phyloP scores from a whole-genome alignment of 2,113 vertebrate species.

The Hippocampus guttulatus region DNA sequence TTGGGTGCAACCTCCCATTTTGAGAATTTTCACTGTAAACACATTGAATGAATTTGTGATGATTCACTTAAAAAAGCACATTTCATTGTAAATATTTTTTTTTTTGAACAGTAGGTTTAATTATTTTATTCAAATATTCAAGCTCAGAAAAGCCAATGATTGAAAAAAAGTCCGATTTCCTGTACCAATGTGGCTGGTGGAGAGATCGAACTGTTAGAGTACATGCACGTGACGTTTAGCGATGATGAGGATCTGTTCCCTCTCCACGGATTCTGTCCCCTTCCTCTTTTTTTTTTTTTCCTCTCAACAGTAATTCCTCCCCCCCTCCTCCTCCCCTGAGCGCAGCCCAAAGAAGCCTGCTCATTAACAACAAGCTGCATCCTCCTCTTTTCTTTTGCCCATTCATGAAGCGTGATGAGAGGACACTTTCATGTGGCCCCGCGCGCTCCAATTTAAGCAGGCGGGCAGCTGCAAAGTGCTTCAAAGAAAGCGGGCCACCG shows the following conservation, averaged over 20 bases:
- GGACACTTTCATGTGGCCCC: slow-evolving; percentile 52
- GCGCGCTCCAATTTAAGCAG: slow-evolving; percentile 27
- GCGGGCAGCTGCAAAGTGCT: slow-evolving; percentile 41
- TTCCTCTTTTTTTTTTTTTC: slow-evolving; percentile 25
- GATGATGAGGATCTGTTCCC: slow-evolving; percentile 37
- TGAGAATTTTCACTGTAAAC: too few relatives aligned
- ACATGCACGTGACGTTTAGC: slow-evolving; percentile 33
- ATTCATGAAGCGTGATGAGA: slow-evolving; percentile 49
- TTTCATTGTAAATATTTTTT: too few relatives aligned
- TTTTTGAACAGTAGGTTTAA: too few relatives aligned
- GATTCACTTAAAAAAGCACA: too few relatives aligned
- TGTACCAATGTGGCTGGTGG: background rate
- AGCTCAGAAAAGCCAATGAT: too few relatives aligned
- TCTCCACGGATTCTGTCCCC: slow-evolving; percentile 70
- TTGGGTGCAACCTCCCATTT: too few relatives aligned
- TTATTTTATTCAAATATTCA: too few relatives aligned
- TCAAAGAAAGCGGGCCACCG: slow-evolving; percentile 41
- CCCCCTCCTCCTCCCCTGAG: slow-evolving; percentile 55
- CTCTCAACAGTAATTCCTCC: slow-evolving; percentile 64
- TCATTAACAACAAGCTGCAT: slow-evolving; percentile 69
- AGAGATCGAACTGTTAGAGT: background rate
- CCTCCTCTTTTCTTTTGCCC: slow-evolving; percentile 43
- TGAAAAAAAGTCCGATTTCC: too few relatives aligned
- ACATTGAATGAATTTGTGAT: too few relatives aligned
- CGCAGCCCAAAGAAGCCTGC: slow-evolving; percentile 41